These are phyloP conservation scores for Danio jaintianensis DNA, from an alignment of 2,797 vertebrate species.

Conservation along the genomic window DNA sequence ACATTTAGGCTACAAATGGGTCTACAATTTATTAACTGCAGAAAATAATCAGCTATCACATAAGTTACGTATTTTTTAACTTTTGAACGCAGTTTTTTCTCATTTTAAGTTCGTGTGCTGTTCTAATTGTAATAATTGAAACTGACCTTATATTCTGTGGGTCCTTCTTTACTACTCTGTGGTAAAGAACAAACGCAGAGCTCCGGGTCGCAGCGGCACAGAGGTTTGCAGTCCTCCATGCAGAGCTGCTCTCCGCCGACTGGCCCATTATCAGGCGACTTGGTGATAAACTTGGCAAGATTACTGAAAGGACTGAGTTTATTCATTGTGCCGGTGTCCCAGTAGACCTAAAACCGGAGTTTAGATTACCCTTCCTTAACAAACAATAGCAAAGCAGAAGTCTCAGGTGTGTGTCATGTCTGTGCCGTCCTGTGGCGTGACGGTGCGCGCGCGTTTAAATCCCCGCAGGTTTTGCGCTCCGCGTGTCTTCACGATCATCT, in stretches of 20 bases:
- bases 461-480: slow-evolving; percentile 51
- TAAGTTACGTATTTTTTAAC: no score
- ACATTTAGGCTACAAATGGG: no score
- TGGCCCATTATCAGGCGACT: neutral
- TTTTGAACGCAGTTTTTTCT: no score
- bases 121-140: neutral
- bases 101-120: neutral
- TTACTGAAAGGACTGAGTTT: slow-evolving; percentile 68
- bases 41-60: no score
- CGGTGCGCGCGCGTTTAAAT: slow-evolving; percentile 36
- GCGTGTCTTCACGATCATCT: slow-evolving; percentile 24
- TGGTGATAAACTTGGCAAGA: slow-evolving; percentile 39
- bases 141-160: slow-evolving; percentile 52
- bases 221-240: slow-evolving; percentile 68
- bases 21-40: no score
- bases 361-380: neutral
- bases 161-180: slow-evolving; percentile 25
- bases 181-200: slow-evolving; percentile 8
- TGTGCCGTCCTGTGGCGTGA: neutral
- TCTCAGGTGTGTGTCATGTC: neutral
- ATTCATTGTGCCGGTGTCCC: slow-evolving; percentile 16
- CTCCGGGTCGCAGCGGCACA: slow-evolving; percentile 12
- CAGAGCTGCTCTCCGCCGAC: slow-evolving; percentile 67
- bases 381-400: slow-evolving; percentile 53
- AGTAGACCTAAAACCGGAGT: neutral